A percentile compares a stretch with the other conserved stretches of the same genome.
phyloP scores from a whole-genome alignment of 2,797 vertebrate species.

The Cyclura pinguis region DNA sequence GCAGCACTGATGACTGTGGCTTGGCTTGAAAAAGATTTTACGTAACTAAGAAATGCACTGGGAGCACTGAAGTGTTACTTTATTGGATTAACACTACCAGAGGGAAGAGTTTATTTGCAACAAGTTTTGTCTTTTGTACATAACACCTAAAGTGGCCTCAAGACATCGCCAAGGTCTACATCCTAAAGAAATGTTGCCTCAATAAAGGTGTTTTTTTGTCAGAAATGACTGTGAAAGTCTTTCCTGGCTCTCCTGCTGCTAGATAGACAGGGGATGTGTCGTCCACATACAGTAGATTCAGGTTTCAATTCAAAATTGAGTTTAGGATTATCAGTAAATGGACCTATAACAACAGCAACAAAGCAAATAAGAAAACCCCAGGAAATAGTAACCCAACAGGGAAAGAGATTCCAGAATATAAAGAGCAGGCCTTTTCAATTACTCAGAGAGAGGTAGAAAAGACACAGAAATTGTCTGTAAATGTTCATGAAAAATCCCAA shows the following conservation, averaged over 20 bases:
- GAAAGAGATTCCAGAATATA: neutral
- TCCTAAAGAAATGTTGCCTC: neutral
- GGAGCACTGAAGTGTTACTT: neutral
- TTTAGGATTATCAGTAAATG: neutral
- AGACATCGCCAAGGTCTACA: neutral
- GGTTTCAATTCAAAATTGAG: slow-evolving; percentile 28
- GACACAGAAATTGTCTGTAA: neutral
- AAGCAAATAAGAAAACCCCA: neutral
- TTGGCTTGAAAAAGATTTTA: too few species aligned
- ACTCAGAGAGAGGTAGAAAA: neutral
- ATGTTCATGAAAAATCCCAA: neutral
- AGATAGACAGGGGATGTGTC: neutral
- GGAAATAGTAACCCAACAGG: neutral
- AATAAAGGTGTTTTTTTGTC: neutral
- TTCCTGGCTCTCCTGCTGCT: neutral
- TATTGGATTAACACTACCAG: neutral
- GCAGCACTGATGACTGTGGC: too few species aligned
- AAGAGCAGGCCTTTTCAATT: neutral
- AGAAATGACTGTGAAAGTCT: neutral
- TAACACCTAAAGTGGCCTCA: neutral
- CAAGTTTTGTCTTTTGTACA: neutral
- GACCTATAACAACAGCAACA: neutral
- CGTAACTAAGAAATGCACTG: neutral
- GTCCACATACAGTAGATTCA: slow-evolving; percentile 31
- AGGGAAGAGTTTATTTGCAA: neutral